Conservation (phyloP, 2,797 vertebrate species). For the Sparidentex hasta region DNA sequence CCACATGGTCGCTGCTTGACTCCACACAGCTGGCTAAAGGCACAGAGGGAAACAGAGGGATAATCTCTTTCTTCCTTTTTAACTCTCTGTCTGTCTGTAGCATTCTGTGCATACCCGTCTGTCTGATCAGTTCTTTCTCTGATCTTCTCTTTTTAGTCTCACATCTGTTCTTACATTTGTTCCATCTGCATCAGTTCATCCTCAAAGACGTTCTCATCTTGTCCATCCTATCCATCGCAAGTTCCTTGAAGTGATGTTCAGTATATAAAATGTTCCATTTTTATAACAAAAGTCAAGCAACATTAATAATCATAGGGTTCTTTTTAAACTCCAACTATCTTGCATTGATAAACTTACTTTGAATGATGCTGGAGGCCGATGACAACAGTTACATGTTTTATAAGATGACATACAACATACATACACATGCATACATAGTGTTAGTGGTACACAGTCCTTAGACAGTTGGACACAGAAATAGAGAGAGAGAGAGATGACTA, state of each 20-base stretch:
- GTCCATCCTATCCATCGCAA: background rate
- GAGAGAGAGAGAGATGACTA: conserved; percentile 24
- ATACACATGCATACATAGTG: background rate
- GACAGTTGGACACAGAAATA: conserved; percentile 38
- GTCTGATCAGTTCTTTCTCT: background rate
- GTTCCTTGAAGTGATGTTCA: background rate
- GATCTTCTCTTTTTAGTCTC: background rate
- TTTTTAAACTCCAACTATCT: background rate
- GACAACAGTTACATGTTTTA: background rate
- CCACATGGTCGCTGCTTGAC: conserved; percentile 43
- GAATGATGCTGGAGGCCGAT: background rate
- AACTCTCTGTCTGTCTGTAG: background rate
- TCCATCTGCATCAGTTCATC: background rate
- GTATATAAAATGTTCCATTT: background rate
- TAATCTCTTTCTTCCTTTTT: conserved; percentile 14
- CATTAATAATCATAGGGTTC: no score
- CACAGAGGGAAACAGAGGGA: conserved; percentile 28
- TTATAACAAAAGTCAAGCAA: background rate
- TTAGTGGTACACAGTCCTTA: conserved; percentile 22
- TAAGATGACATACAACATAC: background rate
- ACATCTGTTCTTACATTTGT: background rate
- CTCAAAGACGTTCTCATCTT: background rate
- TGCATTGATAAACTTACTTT: background rate
- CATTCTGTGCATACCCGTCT: background rate
- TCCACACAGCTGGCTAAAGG: conserved; percentile 55